A percentile compares a stretch with the other conserved stretches of the same genome.
phyloP scores from a whole-genome alignment of 1,140 invertebrate species.

The Trichoplusia ni region DNA sequence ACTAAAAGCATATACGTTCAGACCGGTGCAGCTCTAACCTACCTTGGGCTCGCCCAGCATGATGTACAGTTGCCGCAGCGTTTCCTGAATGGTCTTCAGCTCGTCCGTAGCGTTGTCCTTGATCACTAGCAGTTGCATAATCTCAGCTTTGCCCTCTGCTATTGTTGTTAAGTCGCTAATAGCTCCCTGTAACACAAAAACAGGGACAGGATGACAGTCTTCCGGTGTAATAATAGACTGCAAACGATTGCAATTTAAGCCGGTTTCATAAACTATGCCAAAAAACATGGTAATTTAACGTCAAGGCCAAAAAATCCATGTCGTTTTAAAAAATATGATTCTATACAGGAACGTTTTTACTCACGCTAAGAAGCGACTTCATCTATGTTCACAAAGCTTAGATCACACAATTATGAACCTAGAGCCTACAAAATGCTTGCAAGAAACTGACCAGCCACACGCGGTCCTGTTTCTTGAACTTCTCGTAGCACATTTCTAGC shows the following conservation, averaged over 20 bases:
- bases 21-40: not conserved
- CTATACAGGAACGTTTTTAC: too few relatives aligned
- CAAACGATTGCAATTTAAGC: too few relatives aligned
- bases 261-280: too few relatives aligned
- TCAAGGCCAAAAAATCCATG: too few relatives aligned
- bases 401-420: too few relatives aligned
- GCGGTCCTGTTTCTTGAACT: conserved; percentile 59
- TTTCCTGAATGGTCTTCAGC: conserved; percentile 46
- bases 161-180: conserved; percentile 45
- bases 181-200: conserved; percentile 46
- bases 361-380: too few relatives aligned
- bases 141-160: conserved; percentile 53
- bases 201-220: too few relatives aligned
- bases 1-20: not conserved
- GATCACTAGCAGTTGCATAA: conserved; percentile 51
- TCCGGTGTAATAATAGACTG: too few relatives aligned
- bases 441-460: conserved; percentile 62
- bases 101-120: conserved; percentile 46
- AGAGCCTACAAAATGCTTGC: too few relatives aligned
- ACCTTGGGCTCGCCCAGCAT: conserved; percentile 63
- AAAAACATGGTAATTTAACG: not conserved
- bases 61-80: conserved; percentile 39
- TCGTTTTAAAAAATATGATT: too few relatives aligned
- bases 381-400: not conserved
- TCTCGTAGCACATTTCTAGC: conserved; percentile 57